Conservation (phyloP, 2,113 vertebrate genomes). For the Lucifuga dentata region DNA sequence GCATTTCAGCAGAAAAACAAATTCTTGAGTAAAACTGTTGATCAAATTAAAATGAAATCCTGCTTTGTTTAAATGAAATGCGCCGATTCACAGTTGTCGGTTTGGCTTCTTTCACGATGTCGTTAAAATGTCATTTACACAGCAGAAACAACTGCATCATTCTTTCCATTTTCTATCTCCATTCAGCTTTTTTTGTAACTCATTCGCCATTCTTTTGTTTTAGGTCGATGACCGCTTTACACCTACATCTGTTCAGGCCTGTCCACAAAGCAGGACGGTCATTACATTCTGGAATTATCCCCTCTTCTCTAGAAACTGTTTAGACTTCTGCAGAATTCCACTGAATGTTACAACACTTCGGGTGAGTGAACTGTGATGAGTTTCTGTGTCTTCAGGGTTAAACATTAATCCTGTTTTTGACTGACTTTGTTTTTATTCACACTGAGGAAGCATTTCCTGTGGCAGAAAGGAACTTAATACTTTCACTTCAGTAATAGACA, state of each 20-base stretch:
- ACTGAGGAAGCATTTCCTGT: too few species aligned
- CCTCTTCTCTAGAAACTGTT: too few species aligned
- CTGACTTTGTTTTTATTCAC: too few species aligned
- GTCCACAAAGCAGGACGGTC: too few species aligned
- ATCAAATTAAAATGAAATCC: background rate
- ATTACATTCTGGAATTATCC: too few species aligned
- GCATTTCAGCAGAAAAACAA: background rate
- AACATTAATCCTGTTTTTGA: too few species aligned
- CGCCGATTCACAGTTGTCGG: conserved; percentile 1
- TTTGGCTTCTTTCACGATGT: background rate
- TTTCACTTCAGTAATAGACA: too few species aligned
- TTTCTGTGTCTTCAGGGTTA: background rate
- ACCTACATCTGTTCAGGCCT: too few species aligned
- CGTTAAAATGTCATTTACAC: conserved; percentile 36
- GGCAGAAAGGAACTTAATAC: too few species aligned
- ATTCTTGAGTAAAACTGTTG: background rate
- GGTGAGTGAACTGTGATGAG: too few species aligned
- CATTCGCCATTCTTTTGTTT: background rate
- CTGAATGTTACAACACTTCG: too few species aligned
- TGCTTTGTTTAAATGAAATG: conserved; percentile 8
- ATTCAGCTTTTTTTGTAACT: background rate
- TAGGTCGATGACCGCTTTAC: background rate
- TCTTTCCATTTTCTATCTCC: conserved; percentile 14
- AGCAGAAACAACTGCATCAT: conserved; percentile 13
- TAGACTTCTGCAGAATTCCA: too few species aligned